Evolutionary conservation across 2,888 invertebrate species (phyloP).

Genomic region (Linnaemya tessellans): DNA sequence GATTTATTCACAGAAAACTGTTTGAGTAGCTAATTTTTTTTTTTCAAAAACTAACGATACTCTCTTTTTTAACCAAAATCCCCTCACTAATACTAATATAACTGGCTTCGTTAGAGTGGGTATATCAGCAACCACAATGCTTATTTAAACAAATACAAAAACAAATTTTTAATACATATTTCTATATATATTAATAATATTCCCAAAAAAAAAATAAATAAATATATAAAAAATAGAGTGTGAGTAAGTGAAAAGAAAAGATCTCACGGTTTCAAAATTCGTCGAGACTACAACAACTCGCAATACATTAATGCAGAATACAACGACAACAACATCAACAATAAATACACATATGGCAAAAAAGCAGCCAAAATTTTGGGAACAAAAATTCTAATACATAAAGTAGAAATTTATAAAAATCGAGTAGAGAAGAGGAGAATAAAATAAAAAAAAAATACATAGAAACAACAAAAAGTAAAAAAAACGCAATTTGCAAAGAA

Average conservation of each 20-base stretch:
- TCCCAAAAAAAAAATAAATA: conserved; percentile 50
- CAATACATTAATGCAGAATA: conserved; percentile 59
- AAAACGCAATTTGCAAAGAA: conserved; percentile 55
- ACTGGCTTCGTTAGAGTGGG: conserved; percentile 12
- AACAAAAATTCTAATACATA: conserved; percentile 64
- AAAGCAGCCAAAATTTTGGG: conserved; percentile 36
- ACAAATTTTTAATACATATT: conserved; percentile 33
- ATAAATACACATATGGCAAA: conserved; percentile 17
- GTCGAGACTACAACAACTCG: conserved; percentile 59
- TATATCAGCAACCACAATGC: conserved; percentile 22
- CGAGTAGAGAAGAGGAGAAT: conserved; percentile 59
- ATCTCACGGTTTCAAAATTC: conserved; percentile 69
- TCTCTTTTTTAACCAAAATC: conserved; percentile 44
- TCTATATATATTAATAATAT: conserved; percentile 40
- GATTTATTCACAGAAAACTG: background rate
- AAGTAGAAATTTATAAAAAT: conserved; percentile 47
- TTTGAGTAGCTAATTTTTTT: conserved; percentile 18
- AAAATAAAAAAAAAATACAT: background rate
- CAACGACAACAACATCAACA: conserved; percentile 31
- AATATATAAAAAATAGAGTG: conserved; percentile 44
- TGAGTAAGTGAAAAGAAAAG: conserved; percentile 50
- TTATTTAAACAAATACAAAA: conserved; percentile 45
- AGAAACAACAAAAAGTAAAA: background rate
- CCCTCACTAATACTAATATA: conserved; percentile 38
- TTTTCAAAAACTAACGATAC: conserved; percentile 10